Conservation (phyloP, 2,797 vertebrate species). For the Podargus strigoides region DNA sequence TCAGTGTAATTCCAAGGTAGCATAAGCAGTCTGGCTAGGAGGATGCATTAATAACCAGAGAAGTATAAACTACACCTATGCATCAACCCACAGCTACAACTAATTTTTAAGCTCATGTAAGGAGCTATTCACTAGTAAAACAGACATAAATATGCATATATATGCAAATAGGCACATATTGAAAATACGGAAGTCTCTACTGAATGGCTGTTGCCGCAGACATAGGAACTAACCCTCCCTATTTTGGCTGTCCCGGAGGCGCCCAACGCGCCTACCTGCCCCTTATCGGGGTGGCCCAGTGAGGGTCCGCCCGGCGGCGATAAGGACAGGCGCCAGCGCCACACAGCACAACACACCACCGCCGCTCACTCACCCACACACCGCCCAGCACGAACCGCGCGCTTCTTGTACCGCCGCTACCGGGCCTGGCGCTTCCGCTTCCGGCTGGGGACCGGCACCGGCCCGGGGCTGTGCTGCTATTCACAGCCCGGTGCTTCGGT, state of each 20-base stretch:
- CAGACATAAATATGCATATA: fast-evolving
- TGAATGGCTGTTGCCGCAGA: fast-evolving
- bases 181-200: fast-evolving
- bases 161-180: fast-evolving
- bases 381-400: fast-evolving
- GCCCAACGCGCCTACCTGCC: neutral
- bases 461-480: no score
- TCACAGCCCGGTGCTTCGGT: fast-evolving
- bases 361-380: neutral
- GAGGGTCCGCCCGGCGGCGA: neutral
- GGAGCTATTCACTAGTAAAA: fast-evolving
- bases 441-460: neutral
- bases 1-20: neutral
- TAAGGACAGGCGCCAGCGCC: no score
- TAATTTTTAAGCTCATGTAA: fast-evolving
- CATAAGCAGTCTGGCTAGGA: fast-evolving
- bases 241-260: fast-evolving
- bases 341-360: no score
- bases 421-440: neutral
- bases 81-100: neutral
- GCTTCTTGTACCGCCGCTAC: no score
- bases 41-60: fast-evolving
- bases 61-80: fast-evolving
- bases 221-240: fast-evolving
- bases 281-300: neutral